These are phyloP conservation scores for Gymnosoma rotundatum DNA, from an alignment of 2,888 invertebrate genomes.

Conservation along the genomic window DNA sequence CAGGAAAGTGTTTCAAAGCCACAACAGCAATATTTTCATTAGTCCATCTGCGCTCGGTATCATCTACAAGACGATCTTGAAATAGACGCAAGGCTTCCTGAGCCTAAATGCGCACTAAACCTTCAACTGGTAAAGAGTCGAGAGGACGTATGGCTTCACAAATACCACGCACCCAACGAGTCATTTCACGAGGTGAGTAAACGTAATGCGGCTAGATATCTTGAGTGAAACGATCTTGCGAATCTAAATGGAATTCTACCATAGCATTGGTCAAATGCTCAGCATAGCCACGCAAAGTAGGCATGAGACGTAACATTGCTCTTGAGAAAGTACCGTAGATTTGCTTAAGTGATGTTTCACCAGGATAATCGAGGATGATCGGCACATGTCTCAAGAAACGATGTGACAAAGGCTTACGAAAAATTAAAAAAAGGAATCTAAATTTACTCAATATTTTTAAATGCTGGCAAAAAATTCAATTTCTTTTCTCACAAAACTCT, in stretches of 20 bases:
- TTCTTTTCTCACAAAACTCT: too few relatives aligned
- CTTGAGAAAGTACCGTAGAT: slow-evolving; percentile 99
- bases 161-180: slow-evolving; percentile 99
- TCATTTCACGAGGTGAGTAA: slow-evolving; percentile 99
- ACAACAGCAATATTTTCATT: slow-evolving; percentile 98
- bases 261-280: slow-evolving; percentile 99
- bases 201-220: slow-evolving; percentile 99
- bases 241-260: slow-evolving; percentile 98
- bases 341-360: slow-evolving; percentile 97
- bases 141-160: slow-evolving; percentile 98
- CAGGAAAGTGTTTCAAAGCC: slow-evolving; percentile 96
- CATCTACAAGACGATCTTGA: slow-evolving; percentile 96
- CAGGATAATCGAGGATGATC: slow-evolving; percentile 99
- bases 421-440: too few relatives aligned
- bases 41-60: slow-evolving; percentile 97
- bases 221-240: slow-evolving; percentile 99
- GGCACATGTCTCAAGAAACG: slow-evolving; percentile 96
- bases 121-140: slow-evolving; percentile 95
- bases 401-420: slow-evolving; percentile 96
- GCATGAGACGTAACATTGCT: slow-evolving; percentile 97
- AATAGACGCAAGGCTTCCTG: slow-evolving; percentile 99
- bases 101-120: slow-evolving; percentile 98
- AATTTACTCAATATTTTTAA: too few relatives aligned
- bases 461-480: too few relatives aligned
- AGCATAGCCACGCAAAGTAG: slow-evolving; percentile 94